These are phyloP conservation scores for Diabrotica balteata DNA, from an alignment of 2,888 invertebrate species.

Conservation along the genomic window DNA sequence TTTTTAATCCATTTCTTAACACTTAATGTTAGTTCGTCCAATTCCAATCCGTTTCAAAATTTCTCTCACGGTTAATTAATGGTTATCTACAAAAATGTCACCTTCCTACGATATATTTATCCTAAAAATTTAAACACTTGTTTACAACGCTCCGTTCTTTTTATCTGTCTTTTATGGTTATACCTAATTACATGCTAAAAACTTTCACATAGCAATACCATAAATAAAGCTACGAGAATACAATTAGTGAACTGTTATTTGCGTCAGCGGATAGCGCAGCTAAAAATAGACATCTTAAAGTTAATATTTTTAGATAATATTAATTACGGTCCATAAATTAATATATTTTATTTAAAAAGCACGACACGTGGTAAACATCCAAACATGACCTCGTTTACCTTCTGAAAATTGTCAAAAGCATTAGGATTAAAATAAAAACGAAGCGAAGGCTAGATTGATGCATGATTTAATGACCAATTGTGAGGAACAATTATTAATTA, in stretches of 20 bases:
- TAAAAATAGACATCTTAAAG: slow-evolving; percentile 8
- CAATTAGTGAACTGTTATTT: slow-evolving; percentile 13
- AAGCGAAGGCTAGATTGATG: too few relatives aligned
- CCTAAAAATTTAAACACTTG: slow-evolving; percentile 7
- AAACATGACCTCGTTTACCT: too few relatives aligned
- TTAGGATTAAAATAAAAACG: too few relatives aligned
- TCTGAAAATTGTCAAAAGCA: too few relatives aligned
- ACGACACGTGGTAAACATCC: too few relatives aligned
- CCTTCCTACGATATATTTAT: slow-evolving; percentile 4
- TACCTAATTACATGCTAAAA: slow-evolving; percentile 16
- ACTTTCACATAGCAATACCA: slow-evolving; percentile 12
- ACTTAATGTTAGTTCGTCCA: not conserved
- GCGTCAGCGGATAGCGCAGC: slow-evolving; percentile 5
- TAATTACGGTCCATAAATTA: slow-evolving; percentile 1
- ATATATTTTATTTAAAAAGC: too few relatives aligned
- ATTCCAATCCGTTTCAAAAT: not conserved
- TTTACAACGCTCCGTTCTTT: not conserved
- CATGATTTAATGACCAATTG: too few relatives aligned
- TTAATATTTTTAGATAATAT: slow-evolving; percentile 4
- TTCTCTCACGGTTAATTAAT: not conserved
- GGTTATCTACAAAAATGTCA: slow-evolving; percentile 5
- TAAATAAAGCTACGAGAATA: slow-evolving; percentile 11
- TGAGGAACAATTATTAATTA: too few relatives aligned
- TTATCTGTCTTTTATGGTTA: slow-evolving; percentile 8
- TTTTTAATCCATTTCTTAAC: too few relatives aligned